Base-by-base conservation (phyloP, 2,888 invertebrate genomes). In the Phaonia tiefii region DNA sequence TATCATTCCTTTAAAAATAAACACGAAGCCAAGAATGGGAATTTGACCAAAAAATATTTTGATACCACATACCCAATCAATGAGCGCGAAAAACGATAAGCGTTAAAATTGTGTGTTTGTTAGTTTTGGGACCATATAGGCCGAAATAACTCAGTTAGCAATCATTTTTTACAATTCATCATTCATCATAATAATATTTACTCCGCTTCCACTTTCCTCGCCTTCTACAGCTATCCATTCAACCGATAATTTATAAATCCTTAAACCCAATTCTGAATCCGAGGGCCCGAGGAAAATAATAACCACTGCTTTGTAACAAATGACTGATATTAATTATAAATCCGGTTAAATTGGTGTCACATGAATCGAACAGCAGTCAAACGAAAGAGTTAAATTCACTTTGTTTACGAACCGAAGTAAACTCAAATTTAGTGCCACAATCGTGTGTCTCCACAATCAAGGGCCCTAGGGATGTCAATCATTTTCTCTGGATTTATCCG, bases 401-500 rank as follows among this genome's bases (percentile, higher is more conserved):
- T 15, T 51, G 51, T 1, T 7, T 44, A 44, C 13, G 44, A 44
- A 51, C 11, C 10, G 8, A 8, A 54, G 11, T 22, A 10, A 63
- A 63, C 39, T 2, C 20, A 42, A 63, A 22, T 2, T 37, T 8
- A 42, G 42, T 39, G 39, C 37, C 39, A 63, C 37, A 39, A 13
- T 13, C n/a, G 63, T 39, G 42, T 42, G 63, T 42, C 42, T 63
- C 60, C 63, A 22, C 63, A 39, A 63, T 13, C 25, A 65, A 39
- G 22, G 46, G 22, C 63, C 56, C 69, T 69, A 69, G 44, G 71
- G 70, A 73, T 80, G 78, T 80, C 80, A 82, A 80, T 80, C 78
- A 82, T 67, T 75, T n/a, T 56, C 8, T 3, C 31, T 56, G 17
- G 51, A 7, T 67, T 79, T 73, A 37, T 54, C 26, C 37, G 67